Evolutionary conservation across 2,888 invertebrate species (phyloP).

Genomic region (Polydrusus cervinus): DNA sequence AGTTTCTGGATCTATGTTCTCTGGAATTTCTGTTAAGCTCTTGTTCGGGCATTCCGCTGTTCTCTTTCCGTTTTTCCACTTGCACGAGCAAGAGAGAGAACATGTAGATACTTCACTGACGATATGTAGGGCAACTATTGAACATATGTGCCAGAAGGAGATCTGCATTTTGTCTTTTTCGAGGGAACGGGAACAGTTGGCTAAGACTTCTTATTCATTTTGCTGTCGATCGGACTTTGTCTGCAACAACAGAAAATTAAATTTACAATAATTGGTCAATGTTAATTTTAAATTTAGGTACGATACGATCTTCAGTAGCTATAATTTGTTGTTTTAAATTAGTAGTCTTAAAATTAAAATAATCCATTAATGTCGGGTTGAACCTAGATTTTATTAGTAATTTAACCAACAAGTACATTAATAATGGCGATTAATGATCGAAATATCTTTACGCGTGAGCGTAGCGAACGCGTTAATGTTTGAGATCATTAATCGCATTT

Average conservation of each 20-base stretch:
- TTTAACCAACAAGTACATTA: too few species aligned
- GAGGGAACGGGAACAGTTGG: conserved; percentile 7
- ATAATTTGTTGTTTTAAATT: too few species aligned
- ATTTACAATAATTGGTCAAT: too few species aligned
- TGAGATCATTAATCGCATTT: too few species aligned
- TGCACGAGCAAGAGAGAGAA: conserved; percentile 87
- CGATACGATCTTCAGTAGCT: too few species aligned
- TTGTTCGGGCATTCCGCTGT: conserved; percentile 91
- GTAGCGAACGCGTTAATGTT: too few species aligned
- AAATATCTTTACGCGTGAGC: too few species aligned
- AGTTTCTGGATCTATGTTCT: conserved; percentile 86
- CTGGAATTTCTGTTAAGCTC: conserved; percentile 84
- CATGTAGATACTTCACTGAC: conserved; percentile 72
- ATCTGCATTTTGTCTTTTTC: conserved; percentile 47
- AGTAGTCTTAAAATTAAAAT: too few species aligned
- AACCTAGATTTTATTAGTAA: too few species aligned
- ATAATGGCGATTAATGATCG: too few species aligned
- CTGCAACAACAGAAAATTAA: conserved; percentile 39
- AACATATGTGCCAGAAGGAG: conserved; percentile 48
- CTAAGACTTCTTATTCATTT: conserved; percentile 42
- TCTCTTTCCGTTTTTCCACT: conserved; percentile 95
- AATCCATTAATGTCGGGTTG: too few species aligned
- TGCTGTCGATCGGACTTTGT: neutral
- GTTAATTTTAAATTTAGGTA: too few species aligned
- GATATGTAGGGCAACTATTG: conserved; percentile 43